Evolutionary conservation across 2,113 vertebrate species (phyloP), one percentile per base, ranked within the genome.

Genomic region (rat (Rattus norvegicus)): DNA sequence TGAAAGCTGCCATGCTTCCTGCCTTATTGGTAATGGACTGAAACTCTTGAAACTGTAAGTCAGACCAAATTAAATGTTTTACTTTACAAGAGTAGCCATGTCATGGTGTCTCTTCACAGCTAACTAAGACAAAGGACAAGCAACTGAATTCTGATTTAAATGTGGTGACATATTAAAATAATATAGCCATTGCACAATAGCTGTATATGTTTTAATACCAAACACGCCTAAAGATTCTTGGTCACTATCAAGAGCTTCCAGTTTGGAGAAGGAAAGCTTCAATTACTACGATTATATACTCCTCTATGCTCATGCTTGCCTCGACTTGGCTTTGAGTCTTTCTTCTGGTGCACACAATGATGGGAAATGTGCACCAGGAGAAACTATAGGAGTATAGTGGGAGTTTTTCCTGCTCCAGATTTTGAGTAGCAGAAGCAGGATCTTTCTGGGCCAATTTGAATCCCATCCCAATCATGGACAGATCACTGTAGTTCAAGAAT

Each of bases 91-190:
- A 69, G 67, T 69, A 33, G 28, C 5, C 67, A 70, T 17, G 33
- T 70, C 14, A 36, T 36, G 33, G 33, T 36, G 14, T 70, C 33
- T 36, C 67, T 36, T 36, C 33, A 70, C 33, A 70, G 2, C 67
- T 7, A 69, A 69, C 12, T 69, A 36, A 70, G 33, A 70, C 14
- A 36, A 36, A 70, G 94, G 59, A 3, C 43, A 95, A 75, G 13
- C 92, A 54, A 88, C 22, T 92, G 19, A 96, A 94, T 47, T 80
- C 2, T 43, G 76, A 87, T 83, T 75, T 65, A 90, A 88, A 73
- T 72, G 30, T 54, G 24, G 87, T 83, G 39, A 69, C 63, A 70
- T 1, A 11, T 1, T 67, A 26, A 87, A 26, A 94, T 67, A 20
- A 49, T 65, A 85, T 28, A 30, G 12, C 72, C 61, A 87, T 43